Evolutionary conservation across 2,113 vertebrate species (phyloP), one percentile per base, ranked within the genome.

Genomic region (Salvelinus fontinalis): DNA sequence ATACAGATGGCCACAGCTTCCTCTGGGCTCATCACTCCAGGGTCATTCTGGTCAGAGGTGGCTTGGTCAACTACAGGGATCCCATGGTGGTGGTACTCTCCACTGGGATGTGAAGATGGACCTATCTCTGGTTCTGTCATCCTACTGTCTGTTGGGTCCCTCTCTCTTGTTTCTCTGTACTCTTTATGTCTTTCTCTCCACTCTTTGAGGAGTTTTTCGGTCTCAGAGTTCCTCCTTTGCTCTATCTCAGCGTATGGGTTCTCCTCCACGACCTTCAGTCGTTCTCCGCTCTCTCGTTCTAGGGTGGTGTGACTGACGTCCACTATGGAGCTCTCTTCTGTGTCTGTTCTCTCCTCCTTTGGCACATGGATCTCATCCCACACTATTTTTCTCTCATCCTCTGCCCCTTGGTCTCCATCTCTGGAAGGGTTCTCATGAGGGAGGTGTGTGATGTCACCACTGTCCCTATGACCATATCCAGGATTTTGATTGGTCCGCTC

Each of bases 201-300:
- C 57, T 84, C 24, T 7, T 7, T 14, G 5, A 92, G 90, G 51
- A 92, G 90, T 60, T 22, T 86, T 49, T 91, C 90, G n/a, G 90
- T 92, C 74, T 71, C 44, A 0, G 83, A 83, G 78, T 92, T 89
- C 77, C 82, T 87, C 67, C 81, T 85, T 0, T 29, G n/a, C 6
- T 74, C 70, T 3, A 82, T 83, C 67, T 80, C 80, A 0, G 48
- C 64, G 16, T 70, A 76, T 0, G 66, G 77, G 44, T 76, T 34
- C 27, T 81, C 86, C 8, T 0, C 27, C 79, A 83, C 70, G 22
- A 7, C 24, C 73, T 8, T 77, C n/a, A 26, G 57, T 68, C 1
- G 57, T 8, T 75, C 78, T n/a, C 0, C 57, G 22, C 75, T 39
- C 51, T 85, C 69, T 74, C 26, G 2, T 26, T 71, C 49, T 16